A percentile compares a stretch with the other conserved stretches of the same genome.
Evolutionary conservation across 2,797 vertebrate genomes (phyloP).

Genomic region (Chiropotes sagulatus): DNA sequence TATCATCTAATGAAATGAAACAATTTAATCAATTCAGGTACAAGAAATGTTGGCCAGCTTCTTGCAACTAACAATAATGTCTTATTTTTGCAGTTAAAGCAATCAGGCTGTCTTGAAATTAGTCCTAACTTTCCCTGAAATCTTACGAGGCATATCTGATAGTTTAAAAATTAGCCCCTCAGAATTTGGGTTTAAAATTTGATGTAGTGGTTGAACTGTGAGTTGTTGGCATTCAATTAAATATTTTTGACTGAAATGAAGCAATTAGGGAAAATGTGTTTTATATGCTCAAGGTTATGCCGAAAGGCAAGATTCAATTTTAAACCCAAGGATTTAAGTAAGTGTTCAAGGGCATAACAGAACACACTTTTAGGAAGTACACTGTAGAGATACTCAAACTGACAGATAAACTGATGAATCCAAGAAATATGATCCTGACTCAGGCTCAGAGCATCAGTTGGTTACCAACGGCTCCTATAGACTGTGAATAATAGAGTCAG

Average conservation of each 20-base stretch:
- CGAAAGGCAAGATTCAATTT: not conserved
- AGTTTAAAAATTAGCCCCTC: not conserved
- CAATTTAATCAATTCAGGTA: not conserved
- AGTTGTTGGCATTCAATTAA: not conserved
- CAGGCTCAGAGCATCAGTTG: not conserved
- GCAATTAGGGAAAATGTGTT: not conserved
- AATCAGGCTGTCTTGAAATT: not conserved
- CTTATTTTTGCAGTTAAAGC: not conserved
- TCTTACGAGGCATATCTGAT: not conserved
- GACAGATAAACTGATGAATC: not conserved
- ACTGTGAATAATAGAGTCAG: not conserved
- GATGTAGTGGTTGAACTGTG: not conserved
- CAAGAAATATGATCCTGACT: not conserved
- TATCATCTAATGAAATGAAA: not conserved
- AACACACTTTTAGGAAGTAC: not conserved
- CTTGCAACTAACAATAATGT: not conserved
- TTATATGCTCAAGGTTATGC: not conserved
- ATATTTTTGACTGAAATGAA: not conserved
- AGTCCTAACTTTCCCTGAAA: not conserved
- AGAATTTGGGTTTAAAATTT: not conserved
- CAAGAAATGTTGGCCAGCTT: not conserved
- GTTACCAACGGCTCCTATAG: not conserved
- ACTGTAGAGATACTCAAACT: not conserved
- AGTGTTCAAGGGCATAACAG: not conserved
- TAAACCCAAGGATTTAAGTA: not conserved